These are phyloP conservation scores for Rallus limicola DNA, from an alignment of 2,113 vertebrate species.

Conservation along the genomic window DNA sequence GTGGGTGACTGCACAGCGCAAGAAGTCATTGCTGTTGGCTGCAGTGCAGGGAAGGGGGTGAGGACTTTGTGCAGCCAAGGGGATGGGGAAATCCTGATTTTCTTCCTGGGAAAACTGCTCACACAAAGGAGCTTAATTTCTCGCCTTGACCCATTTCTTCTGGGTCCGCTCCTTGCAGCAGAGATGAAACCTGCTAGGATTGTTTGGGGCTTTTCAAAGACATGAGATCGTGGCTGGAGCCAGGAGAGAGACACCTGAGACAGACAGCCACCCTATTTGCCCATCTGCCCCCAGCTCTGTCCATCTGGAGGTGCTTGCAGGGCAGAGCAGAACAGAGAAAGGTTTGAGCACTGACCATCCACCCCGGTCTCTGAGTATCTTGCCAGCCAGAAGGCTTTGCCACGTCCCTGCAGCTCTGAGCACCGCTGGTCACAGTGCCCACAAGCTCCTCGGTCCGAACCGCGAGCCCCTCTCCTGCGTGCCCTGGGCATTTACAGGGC, in stretches of 20 bases:
- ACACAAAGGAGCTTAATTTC: background rate
- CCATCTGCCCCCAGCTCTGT: background rate
- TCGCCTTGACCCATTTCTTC: background rate
- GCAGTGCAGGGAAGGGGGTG: background rate
- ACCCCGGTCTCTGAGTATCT: background rate
- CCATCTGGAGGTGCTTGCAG: background rate
- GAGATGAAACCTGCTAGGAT: background rate
- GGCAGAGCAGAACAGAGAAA: background rate
- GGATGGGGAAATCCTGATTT: background rate
- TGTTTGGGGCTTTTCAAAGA: background rate
- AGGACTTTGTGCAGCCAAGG: background rate
- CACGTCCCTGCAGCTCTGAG: background rate
- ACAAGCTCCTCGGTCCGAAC: background rate
- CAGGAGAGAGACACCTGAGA: background rate
- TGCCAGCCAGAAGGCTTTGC: background rate
- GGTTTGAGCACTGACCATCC: background rate
- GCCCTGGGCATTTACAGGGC: too few species aligned
- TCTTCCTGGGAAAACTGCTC: background rate
- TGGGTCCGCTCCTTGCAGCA: background rate
- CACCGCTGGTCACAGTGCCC: background rate
- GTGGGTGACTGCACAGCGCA: background rate
- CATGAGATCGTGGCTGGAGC: background rate
- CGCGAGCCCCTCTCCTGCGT: background rate
- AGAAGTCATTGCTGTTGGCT: background rate
- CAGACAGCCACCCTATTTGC: background rate